phyloP scores from a whole-genome alignment of 2,113 vertebrate genomes.

The Lota lota region DNA sequence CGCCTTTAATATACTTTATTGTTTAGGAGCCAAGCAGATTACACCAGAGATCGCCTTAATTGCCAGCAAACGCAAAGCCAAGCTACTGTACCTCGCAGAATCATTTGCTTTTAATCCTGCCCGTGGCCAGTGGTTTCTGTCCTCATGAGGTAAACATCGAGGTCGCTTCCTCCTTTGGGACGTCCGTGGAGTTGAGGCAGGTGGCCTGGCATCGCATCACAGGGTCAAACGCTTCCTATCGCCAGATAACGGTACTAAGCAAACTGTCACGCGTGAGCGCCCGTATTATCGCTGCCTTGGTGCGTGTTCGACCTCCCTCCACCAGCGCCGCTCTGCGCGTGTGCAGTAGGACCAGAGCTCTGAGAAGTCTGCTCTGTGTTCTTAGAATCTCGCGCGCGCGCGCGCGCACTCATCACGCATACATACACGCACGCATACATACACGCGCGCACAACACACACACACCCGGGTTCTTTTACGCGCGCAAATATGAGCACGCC shows the following conservation, averaged over 20 bases:
- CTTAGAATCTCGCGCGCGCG: conserved; percentile 40
- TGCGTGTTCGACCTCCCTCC: conserved; percentile 38
- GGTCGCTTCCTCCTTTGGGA: conserved; percentile 41
- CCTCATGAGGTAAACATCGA: conserved; percentile 38
- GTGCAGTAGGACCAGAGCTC: conserved; percentile 44
- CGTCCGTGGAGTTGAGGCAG: conserved; percentile 23
- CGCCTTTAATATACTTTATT: too few species aligned
- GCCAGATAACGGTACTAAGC: conserved; percentile 24
- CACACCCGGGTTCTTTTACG: conserved; percentile 12
- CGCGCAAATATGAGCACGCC: conserved; percentile 18
- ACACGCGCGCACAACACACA: conserved; percentile 2
- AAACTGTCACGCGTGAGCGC: conserved; percentile 12
- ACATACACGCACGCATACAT: neutral
- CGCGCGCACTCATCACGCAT: neutral
- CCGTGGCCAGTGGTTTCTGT: conserved; percentile 12
- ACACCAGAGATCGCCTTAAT: too few species aligned
- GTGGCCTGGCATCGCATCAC: conserved; percentile 46
- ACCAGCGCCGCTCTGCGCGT: conserved; percentile 50
- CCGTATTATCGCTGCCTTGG: conserved; percentile 33
- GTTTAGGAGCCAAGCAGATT: too few species aligned
- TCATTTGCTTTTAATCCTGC: too few species aligned
- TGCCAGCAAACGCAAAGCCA: too few species aligned
- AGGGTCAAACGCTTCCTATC: conserved; percentile 1
- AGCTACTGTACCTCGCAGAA: too few species aligned
- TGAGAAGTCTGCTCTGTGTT: conserved; percentile 48